A percentile compares a stretch with the other conserved stretches of the same genome.
Evolutionary conservation across 1,140 invertebrate genomes (phyloP).

Genomic region (Camponotus pennsylvanicus): DNA sequence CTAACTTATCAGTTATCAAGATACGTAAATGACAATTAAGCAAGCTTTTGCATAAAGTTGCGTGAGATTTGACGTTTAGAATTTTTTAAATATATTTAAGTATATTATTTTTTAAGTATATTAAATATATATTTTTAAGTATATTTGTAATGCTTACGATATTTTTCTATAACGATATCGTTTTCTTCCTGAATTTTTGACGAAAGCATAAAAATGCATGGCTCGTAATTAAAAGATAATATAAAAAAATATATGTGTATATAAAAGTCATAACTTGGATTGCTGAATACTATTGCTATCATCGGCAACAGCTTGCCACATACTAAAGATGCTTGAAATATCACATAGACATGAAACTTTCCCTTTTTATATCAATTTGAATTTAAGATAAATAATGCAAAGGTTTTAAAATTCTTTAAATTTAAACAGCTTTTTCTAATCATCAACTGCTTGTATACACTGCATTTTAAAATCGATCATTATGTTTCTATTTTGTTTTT

Average conservation of each 20-base stretch:
- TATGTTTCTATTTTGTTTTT: no score
- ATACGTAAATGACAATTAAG: background rate
- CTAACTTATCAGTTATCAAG: background rate
- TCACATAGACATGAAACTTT: background rate
- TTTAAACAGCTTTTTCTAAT: background rate
- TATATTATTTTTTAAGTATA: background rate
- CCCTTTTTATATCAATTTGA: background rate
- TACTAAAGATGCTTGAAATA: background rate
- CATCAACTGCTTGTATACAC: no score
- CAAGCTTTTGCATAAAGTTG: background rate
- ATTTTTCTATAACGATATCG: background rate
- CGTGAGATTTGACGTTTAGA: background rate
- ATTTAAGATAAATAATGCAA: background rate
- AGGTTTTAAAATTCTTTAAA: background rate
- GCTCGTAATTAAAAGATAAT: background rate
- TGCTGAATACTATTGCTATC: background rate
- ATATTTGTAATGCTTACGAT: background rate
- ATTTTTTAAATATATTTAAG: background rate
- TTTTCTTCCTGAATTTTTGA: background rate
- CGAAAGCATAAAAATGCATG: background rate
- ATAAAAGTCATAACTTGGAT: background rate
- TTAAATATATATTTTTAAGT: background rate
- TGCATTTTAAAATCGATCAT: no score
- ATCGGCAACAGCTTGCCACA: constrained; percentile 17
- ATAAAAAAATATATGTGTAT: background rate